Conservation (phyloP, 2,113 vertebrate species). For the Epinephelus moara region DNA sequence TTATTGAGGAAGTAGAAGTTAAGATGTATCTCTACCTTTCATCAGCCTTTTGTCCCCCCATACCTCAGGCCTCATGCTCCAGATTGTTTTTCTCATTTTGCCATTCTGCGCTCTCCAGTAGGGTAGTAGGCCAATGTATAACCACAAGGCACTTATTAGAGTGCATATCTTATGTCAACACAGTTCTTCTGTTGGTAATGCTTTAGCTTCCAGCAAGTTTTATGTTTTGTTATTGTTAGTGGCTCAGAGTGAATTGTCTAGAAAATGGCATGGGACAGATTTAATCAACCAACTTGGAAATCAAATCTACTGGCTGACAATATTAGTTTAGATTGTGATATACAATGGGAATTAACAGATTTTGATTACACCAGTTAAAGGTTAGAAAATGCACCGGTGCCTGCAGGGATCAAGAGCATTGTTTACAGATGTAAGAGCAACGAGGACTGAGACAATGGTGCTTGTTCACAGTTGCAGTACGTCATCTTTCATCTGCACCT, state of each 20-base stretch:
- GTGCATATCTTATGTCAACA: background rate
- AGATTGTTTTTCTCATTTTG: background rate
- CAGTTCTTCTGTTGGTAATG: background rate
- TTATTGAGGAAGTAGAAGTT: constrained; percentile 6
- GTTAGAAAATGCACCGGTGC: background rate
- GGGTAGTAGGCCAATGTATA: background rate
- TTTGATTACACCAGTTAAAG: background rate
- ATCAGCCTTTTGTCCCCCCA: background rate
- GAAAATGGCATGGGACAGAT: background rate
- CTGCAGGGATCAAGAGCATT: background rate
- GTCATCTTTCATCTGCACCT: constrained; percentile 35
- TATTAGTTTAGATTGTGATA: background rate
- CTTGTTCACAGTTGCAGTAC: background rate
- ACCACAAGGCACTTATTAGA: background rate
- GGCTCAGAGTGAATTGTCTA: background rate
- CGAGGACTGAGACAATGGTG: background rate
- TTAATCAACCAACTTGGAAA: background rate
- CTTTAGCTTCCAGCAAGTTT: constrained; percentile 5
- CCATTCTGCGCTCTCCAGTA: background rate
- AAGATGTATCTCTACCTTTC: background rate
- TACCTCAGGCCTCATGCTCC: background rate
- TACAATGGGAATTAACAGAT: background rate
- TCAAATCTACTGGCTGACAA: background rate
- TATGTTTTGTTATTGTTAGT: background rate
- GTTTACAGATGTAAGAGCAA: constrained; percentile 7